Conservation (phyloP, 2,113 vertebrate species). For the Malaclemys terrapin region DNA sequence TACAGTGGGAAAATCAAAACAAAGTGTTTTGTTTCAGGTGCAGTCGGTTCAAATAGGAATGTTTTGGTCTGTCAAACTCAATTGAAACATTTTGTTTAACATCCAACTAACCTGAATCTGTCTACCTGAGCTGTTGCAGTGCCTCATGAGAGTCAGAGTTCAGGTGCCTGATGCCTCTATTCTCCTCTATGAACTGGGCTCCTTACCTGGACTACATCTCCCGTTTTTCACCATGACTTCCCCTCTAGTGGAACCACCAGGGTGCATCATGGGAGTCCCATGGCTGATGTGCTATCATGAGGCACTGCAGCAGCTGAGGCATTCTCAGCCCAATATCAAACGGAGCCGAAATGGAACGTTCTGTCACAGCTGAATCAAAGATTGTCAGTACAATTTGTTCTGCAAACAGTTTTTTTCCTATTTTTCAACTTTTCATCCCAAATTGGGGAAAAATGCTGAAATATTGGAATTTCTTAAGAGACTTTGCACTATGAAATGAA, state of each 20-base stretch:
- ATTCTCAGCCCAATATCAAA: background rate
- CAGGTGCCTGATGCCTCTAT: no score
- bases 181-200: background rate
- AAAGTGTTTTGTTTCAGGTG: background rate
- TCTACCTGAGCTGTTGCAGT: background rate
- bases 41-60: background rate
- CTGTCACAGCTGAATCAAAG: conserved; percentile 15
- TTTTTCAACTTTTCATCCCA: background rate
- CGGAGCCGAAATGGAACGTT: background rate
- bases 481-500: conserved; percentile 9
- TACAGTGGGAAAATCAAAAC: background rate
- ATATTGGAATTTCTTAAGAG: conserved; percentile 19
- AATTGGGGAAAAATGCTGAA: background rate
- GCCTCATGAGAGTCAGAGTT: background rate
- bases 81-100: background rate
- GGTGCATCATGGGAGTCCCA: background rate
- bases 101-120: background rate
- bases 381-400: background rate
- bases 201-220: background rate
- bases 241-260: fast-evolving
- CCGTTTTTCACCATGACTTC: background rate
- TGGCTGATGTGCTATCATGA: background rate
- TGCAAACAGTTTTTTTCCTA: conserved; percentile 43
- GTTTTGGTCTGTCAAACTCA: background rate
- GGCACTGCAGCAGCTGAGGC: background rate